Evolutionary conservation across 2,113 vertebrate species (phyloP).

Genomic region (Ciconia stormi): DNA sequence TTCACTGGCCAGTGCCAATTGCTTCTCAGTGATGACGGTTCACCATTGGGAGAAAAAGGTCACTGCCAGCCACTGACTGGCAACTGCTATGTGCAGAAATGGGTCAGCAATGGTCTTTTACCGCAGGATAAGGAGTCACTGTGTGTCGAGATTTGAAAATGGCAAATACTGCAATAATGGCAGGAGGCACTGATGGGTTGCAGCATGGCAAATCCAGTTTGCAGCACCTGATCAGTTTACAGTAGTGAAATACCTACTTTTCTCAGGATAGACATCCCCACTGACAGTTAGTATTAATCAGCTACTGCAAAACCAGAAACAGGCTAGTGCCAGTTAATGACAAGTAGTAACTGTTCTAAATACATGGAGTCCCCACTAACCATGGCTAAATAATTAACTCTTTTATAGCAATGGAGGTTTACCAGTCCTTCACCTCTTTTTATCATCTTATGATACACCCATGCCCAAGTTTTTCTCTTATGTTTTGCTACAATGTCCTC

Average conservation of each 20-base stretch:
- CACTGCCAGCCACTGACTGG: not conserved
- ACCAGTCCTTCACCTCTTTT: not conserved
- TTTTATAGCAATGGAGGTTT: not conserved
- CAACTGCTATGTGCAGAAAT: not conserved
- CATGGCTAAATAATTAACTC: not conserved
- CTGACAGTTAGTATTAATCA: not conserved
- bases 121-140: not conserved
- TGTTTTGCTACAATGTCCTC: not conserved
- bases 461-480: not conserved
- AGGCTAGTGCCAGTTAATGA: not conserved
- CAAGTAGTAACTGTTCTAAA: not conserved
- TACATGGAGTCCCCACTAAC: not conserved
- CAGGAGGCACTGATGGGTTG: not conserved
- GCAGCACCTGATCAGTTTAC: not conserved
- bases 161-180: not conserved
- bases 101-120: not conserved
- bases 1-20: not conserved
- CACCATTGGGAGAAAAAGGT: not conserved
- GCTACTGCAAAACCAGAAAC: not conserved
- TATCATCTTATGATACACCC: not conserved
- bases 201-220: not conserved
- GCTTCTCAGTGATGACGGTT: not conserved
- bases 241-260: not conserved
- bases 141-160: not conserved
- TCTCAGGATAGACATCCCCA: not conserved